Percentiles rank a stretch among this genome's conserved stretches.
Conservation (phyloP, 1,140 invertebrate genomes). For the Orius insidiosus region DNA sequence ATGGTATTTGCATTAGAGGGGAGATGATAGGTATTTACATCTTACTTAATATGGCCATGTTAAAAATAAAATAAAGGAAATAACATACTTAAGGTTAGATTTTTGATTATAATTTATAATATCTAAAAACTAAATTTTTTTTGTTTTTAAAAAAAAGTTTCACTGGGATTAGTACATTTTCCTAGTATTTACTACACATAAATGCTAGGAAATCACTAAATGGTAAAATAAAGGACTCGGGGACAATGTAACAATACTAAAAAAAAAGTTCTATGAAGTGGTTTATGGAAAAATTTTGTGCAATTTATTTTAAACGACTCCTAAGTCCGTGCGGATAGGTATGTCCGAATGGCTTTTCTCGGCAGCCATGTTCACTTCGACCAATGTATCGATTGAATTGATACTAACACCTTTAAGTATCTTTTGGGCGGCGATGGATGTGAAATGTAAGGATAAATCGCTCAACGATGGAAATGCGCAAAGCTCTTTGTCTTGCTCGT, state of each 20-base stretch:
- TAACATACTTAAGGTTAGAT: constrained; percentile 1
- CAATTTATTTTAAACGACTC: constrained; percentile 32
- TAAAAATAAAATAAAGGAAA: background rate
- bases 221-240: background rate
- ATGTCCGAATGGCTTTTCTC: constrained; percentile 54
- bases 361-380: constrained; percentile 66
- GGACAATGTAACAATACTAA: background rate
- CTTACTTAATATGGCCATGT: background rate
- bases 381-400: constrained; percentile 68
- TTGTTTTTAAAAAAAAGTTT: background rate
- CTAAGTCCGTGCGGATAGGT: constrained; percentile 42
- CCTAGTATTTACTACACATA: constrained; percentile 18
- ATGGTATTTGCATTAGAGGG: background rate
- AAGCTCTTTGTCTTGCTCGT: constrained; percentile 31
- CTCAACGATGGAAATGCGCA: constrained; percentile 68
- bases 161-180: constrained; percentile 13
- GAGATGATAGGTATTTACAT: background rate
- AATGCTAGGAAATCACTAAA: constrained; percentile 18
- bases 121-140: background rate
- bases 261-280: background rate
- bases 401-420: constrained; percentile 67
- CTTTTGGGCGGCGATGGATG: constrained; percentile 68
- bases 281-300: too few species aligned
- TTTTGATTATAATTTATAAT: constrained; percentile 1
- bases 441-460: constrained; percentile 70